Base-by-base conservation (phyloP, 1,140 invertebrate species). In the Elysia chlorotica region DNA sequence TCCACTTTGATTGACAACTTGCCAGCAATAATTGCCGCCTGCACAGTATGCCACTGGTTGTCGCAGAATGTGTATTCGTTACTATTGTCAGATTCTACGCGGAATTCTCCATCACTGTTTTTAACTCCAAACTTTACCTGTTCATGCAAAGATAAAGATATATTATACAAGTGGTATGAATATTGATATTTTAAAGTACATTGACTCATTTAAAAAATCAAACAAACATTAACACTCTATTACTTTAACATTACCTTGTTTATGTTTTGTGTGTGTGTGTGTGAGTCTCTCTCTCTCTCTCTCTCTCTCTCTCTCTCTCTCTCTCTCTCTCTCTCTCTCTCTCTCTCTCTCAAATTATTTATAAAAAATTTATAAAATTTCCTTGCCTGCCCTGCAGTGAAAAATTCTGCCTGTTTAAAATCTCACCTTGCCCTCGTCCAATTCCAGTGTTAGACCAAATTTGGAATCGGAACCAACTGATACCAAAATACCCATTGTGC, bases 1-100 rank as follows among this genome's bases (percentile, higher is more conserved):
- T 96, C 94, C 0, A 96, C 91, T 74, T 91, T 90, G 0, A 96
- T 84, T 0, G 91, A 90, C 0, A 95, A 84, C 75, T 92, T 90
- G 69, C 92, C 83, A 21, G 72, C 62, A 25, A 76, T 75, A 79
- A 93, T 93, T 5, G 91, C 88, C 0, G 93, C 95, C 61, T 91
- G 90, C 21, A 96, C 91, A 71, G 90, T 90, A 84, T 97, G 95
- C 95, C 95, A 97, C 78, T 91, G 90, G 76, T 95, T 94, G 87
- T 96, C 93, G 86, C 95, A 97, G 2, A 94, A 89, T 79, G 80
- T 90, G 85, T 89, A 91, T 2, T 88, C 89, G 75, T 90, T 89
- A 33, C 90, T 89, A 76, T 91, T 90, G 19, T 91, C 91, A 68
- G 93, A 89, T 77, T 93, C 90, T 2, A 91, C 91, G 2, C 91